Evolutionary conservation across 2,797 vertebrate genomes (phyloP).

Genomic region (Sparidentex hasta): DNA sequence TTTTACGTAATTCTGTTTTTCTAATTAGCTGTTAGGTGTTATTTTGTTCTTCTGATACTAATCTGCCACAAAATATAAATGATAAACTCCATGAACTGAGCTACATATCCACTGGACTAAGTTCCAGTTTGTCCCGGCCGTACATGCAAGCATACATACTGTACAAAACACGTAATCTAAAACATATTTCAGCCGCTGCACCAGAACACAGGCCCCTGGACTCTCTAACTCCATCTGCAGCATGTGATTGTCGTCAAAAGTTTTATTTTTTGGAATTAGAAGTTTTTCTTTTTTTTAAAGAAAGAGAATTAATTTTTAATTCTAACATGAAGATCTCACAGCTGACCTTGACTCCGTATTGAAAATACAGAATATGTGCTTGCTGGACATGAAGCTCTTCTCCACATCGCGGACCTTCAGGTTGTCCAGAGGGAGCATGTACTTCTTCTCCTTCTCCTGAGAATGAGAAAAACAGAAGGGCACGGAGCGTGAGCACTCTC

Average conservation of each 20-base stretch:
- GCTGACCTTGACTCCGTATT: conserved; percentile 92
- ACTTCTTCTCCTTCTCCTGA: conserved; percentile 96
- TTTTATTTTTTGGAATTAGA: conserved; percentile 23
- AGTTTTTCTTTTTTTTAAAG: neutral
- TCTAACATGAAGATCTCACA: neutral
- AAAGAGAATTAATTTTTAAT: neutral
- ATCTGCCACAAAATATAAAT: neutral
- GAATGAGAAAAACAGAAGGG: conserved; percentile 43
- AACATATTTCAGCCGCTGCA: conserved; percentile 52
- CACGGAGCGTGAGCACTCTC: conserved; percentile 2
- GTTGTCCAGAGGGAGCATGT: conserved; percentile 95
- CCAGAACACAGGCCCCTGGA: conserved; percentile 30
- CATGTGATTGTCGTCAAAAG: neutral
- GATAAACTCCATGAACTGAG: conserved; percentile 9
- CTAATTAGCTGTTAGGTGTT: neutral
- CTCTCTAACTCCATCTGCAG: conserved; percentile 31
- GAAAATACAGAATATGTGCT: conserved; percentile 96
- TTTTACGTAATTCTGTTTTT: neutral
- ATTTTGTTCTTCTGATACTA: neutral
- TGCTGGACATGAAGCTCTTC: conserved; percentile 93
- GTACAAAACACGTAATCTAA: conserved; percentile 49
- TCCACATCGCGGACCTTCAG: conserved; percentile 94
- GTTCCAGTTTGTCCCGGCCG: neutral
- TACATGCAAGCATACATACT: conserved; percentile 27
- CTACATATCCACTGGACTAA: conserved; percentile 9